Conservation (phyloP, 1,140 invertebrate genomes). For the Drosophila setifemur region DNA sequence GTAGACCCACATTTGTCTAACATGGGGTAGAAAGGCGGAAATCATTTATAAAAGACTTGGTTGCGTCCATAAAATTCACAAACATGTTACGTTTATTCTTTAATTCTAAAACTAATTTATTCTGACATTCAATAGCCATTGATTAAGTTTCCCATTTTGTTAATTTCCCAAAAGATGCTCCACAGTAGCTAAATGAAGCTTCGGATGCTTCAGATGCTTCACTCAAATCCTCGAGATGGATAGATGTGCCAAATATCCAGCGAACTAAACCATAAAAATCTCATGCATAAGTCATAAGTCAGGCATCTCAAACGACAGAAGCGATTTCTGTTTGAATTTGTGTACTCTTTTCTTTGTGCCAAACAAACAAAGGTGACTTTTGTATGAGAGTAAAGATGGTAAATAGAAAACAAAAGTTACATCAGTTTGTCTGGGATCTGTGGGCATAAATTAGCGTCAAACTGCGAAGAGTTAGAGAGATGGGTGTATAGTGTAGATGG, state of each 20-base stretch:
- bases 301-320: slow-evolving; percentile 34
- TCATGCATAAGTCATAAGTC: slow-evolving; percentile 73
- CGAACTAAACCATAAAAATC: slow-evolving; percentile 35
- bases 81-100: too few species aligned
- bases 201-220: slow-evolving; percentile 1
- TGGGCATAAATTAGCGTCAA: slow-evolving; percentile 68
- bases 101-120: slow-evolving; percentile 3
- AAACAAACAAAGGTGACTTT: slow-evolving; percentile 69
- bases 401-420: slow-evolving; percentile 76
- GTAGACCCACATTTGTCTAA: neutral
- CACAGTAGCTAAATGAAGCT: slow-evolving; percentile 24
- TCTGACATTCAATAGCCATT: neutral
- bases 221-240: neutral
- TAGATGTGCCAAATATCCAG: neutral
- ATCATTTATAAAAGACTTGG: neutral
- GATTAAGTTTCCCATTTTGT: slow-evolving; percentile 28
- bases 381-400: slow-evolving; percentile 44
- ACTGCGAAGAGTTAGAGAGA: neutral
- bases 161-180: slow-evolving; percentile 16
- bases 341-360: slow-evolving; percentile 56
- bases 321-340: slow-evolving; percentile 45
- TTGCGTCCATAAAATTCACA: too few species aligned
- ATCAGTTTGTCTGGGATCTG: slow-evolving; percentile 49
- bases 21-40: neutral
- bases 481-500: too few species aligned